Evolutionary conservation across 2,797 vertebrate genomes (phyloP).

Genomic region (Catharus ustulatus): DNA sequence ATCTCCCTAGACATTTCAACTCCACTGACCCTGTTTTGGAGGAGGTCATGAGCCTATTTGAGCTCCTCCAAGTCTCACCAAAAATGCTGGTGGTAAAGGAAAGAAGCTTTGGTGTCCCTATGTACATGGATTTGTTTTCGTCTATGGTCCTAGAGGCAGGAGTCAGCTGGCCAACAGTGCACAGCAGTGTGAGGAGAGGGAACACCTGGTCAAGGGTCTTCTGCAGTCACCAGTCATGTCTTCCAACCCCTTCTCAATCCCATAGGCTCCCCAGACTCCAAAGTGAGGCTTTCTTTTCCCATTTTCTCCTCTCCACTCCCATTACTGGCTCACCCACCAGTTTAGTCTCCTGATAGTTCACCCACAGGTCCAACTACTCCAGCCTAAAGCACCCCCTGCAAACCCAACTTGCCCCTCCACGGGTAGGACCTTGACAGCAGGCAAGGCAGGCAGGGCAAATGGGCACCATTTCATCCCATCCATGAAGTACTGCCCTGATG

Average conservation of each 20-base stretch:
- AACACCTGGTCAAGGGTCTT: not conserved
- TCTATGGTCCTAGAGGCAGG: not conserved
- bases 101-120: not conserved
- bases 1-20: not conserved
- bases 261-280: not conserved
- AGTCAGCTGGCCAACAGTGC: not conserved
- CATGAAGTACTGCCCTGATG: rapidly evolving
- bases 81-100: not conserved
- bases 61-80: not conserved
- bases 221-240: not conserved
- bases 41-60: not conserved
- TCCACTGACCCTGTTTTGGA: rapidly evolving
- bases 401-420: not conserved
- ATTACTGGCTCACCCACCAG: not conserved
- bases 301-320: not conserved
- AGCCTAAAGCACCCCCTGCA: rapidly evolving
- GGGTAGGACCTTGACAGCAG: not conserved
- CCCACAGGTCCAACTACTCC: not conserved
- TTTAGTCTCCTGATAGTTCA: not conserved
- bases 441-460: not conserved
- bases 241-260: not conserved
- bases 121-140: not conserved
- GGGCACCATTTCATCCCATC: not conserved
- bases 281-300: not conserved
- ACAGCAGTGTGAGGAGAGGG: not conserved